A percentile compares a stretch with the other conserved stretches of the same genome.
phyloP scores from a whole-genome alignment of 2,113 vertebrate genomes.

The Micronisus gabar region DNA sequence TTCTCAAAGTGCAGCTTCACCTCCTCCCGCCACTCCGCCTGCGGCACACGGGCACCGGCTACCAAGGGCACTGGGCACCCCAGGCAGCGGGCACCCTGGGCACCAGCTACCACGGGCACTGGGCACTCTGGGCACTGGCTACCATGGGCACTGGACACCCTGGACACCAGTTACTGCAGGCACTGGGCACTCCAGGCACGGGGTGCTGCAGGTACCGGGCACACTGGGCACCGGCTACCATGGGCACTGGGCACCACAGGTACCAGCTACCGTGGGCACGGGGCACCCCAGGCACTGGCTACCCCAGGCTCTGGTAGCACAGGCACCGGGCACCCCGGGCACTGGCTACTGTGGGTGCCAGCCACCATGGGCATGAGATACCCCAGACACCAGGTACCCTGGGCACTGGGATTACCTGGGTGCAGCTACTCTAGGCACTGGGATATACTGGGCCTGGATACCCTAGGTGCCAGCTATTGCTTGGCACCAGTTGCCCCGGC shows the following conservation, averaged over 20 bases:
- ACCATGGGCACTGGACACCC: too few relatives aligned
- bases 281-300: background rate
- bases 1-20: slow-evolving; percentile 96
- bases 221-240: background rate
- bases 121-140: too few relatives aligned
- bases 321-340: fast-evolving
- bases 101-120: background rate
- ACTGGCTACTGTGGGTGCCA: background rate
- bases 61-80: background rate
- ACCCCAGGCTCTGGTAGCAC: background rate
- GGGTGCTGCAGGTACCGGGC: fast-evolving
- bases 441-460: background rate
- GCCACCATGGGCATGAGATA: background rate
- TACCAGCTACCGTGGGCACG: background rate
- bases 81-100: too few relatives aligned
- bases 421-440: too few relatives aligned
- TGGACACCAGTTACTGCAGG: background rate
- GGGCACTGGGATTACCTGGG: background rate
- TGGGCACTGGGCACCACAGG: background rate
- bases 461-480: background rate
- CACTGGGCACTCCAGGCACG: background rate
- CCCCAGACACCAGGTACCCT: background rate
- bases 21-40: slow-evolving; percentile 96
- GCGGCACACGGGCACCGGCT: background rate
- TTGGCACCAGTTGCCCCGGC: background rate